Evolutionary conservation across 2,113 vertebrate species (phyloP).

Genomic region (Microcebus lehilahytsara): DNA sequence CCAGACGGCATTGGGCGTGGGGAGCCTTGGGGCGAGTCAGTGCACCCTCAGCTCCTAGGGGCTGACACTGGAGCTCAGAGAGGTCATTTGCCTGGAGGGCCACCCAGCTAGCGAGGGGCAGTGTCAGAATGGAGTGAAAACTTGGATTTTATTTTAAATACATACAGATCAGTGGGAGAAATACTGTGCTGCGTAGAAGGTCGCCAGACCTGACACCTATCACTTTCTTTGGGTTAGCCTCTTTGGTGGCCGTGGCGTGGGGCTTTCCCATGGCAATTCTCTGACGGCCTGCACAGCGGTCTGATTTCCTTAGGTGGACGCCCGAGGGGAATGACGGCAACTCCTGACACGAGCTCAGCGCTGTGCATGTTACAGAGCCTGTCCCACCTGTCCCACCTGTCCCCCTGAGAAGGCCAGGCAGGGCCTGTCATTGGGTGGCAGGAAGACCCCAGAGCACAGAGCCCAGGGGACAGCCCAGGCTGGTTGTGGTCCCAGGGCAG

Average conservation of each 20-base stretch:
- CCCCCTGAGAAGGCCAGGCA: too few relatives aligned
- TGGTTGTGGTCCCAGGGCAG: not conserved
- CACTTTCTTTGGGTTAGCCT: not conserved
- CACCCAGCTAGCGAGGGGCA: not conserved
- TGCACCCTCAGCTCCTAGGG: not conserved
- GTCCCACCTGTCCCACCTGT: not conserved
- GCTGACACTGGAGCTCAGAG: not conserved
- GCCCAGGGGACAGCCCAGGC: not conserved
- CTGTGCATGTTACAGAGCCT: not conserved
- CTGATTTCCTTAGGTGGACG: not conserved
- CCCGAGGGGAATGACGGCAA: not conserved
- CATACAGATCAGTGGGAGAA: accelerated
- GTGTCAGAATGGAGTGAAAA: not conserved
- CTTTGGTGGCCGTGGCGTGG: not conserved
- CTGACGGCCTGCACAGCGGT: not conserved
- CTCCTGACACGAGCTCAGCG: not conserved
- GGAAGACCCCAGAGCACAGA: not conserved
- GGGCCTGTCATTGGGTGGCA: not conserved
- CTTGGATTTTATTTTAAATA: not conserved
- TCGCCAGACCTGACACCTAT: not conserved
- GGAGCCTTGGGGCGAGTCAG: not conserved
- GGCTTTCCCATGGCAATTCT: accelerated
- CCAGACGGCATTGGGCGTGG: not conserved
- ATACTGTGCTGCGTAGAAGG: accelerated
- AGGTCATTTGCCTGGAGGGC: not conserved